phyloP scores from a whole-genome alignment of 2,888 invertebrate genomes.

The Cosmorhoe ocellata region DNA sequence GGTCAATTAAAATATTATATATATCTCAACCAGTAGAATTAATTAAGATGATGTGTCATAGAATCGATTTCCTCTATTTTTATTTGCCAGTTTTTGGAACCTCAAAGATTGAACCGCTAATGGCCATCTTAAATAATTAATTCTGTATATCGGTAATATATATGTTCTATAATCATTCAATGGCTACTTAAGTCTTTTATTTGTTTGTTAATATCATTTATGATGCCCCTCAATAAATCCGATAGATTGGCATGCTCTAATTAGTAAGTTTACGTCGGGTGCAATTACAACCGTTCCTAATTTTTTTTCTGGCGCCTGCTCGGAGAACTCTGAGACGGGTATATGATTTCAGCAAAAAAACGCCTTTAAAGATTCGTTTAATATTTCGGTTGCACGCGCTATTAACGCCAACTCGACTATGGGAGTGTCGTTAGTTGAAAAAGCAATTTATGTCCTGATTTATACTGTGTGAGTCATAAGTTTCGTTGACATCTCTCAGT shows the following conservation, averaged over 20 bases:
- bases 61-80: no score
- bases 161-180: conserved; percentile 50
- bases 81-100: no score
- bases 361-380: conserved; percentile 66
- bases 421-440: conserved; percentile 76
- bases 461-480: conserved; percentile 65
- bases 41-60: no score
- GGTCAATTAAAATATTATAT: no score
- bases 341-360: conserved; percentile 69
- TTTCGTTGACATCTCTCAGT: conserved; percentile 68
- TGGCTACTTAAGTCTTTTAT: conserved; percentile 46
- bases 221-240: conserved; percentile 46
- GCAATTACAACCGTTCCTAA: conserved; percentile 51
- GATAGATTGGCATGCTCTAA: conserved; percentile 52
- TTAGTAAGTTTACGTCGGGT: conserved; percentile 52
- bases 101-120: no score
- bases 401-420: conserved; percentile 76
- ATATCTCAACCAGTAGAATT: no score
- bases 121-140: not conserved
- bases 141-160: conserved; percentile 46
- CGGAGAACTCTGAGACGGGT: conserved; percentile 41
- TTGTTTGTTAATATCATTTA: conserved; percentile 51
- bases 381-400: conserved; percentile 78
- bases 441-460: conserved; percentile 78
- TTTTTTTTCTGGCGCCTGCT: conserved; percentile 65